Evolutionary conservation across 37 sponge, comb jelly and placozoan species (phyloP), one percentile per base, ranked within the genome.

Genomic region (Spongilla lacustris): DNA sequence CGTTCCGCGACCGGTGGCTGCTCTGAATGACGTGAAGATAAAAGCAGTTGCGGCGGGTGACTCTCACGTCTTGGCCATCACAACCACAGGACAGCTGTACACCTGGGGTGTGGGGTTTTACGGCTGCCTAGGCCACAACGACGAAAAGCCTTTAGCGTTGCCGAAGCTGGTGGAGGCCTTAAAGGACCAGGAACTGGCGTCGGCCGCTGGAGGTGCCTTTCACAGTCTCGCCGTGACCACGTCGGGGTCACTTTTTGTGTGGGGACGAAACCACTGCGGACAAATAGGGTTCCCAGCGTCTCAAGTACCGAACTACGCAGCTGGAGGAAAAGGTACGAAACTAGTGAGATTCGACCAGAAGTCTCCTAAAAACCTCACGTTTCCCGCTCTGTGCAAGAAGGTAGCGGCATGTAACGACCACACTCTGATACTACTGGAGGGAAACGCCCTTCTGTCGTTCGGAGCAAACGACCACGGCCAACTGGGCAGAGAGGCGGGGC

Each of bases 41-140:
- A 23, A 24, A 2, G 22, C 37, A 21, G 89, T 93, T 50, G 89
- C 70, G 2, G 82, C 86, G 32, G 93, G 93, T 2, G 89, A 93
- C 41, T 89, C 93, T 11, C 89, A 85, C 79, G 82, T 85, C 0
- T 9, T 93, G 32, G 86, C 86, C 21, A 70, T 93, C 67, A 89
- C 89, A 21, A 14, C 29, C 4, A 76, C 58, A 8, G 93, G 86
- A 17, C 48, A 27, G 66, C 71, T 89, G 32, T 93, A 85, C 37
- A 78, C 83, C 4, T 93, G 93, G 93, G 93, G 93, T 34, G 69
- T 77, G 28, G 93, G 93, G 19, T 89, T 71, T 41, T 93, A 93
- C 80, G 93, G 93, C 11, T 69, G 73, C 41, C 76, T 89, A 4
- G 93, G 93, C 17, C 89, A 93, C 78, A 87, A 84, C 24, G 82